Base-by-base conservation (phyloP, 2,113 vertebrate species). In the Mobula hypostoma region DNA sequence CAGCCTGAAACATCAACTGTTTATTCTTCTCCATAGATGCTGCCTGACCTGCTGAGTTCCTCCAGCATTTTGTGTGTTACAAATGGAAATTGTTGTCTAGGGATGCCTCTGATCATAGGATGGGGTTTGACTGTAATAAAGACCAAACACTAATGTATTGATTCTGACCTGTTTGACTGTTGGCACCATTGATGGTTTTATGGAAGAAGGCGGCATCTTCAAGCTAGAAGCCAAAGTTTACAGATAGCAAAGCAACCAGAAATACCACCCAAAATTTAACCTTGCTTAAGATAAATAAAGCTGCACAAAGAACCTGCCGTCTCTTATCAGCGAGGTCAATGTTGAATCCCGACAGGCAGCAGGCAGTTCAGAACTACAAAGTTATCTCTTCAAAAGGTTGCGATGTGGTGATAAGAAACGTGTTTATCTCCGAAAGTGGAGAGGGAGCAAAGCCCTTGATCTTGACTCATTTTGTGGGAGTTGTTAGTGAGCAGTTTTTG, bases 301-400 rank as follows among this genome's bases (percentile, higher is more conserved):
- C 91, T 76, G 91, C 66, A 72, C 70, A 56, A 72, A 90, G n/a
- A 74, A 56, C 70, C 21, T 4, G 32, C 68, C 27, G 70, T 74
- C 70, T 48, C 68, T 93, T 93, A 93, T 93, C 91, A 56, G 68
- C 6, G 36, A 93, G 24, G 74, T 72, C 91, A 93, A 24, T 48
- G 70, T 36, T 24, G 68, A 72, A 68, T 21, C 91, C 91, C 48
- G 91, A 27, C 68, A 24, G 68, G 70, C 36, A 21, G 90, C 90
- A 40, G 32, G 21, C 90, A 72, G 68, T 92, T 92, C 48, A 27
- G 91, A 74, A 93, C 91, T 93, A 93, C 70, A 93, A 93, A 93
- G 70, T 56, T 36, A 24, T 29, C 66, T 93, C 91, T 93, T 93
- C 91, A 93, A 56, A 93, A 74, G 90, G 36, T 56, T 74, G 40